Conservation (phyloP, 2,797 vertebrate species). For the Manis crassicaudata region DNA sequence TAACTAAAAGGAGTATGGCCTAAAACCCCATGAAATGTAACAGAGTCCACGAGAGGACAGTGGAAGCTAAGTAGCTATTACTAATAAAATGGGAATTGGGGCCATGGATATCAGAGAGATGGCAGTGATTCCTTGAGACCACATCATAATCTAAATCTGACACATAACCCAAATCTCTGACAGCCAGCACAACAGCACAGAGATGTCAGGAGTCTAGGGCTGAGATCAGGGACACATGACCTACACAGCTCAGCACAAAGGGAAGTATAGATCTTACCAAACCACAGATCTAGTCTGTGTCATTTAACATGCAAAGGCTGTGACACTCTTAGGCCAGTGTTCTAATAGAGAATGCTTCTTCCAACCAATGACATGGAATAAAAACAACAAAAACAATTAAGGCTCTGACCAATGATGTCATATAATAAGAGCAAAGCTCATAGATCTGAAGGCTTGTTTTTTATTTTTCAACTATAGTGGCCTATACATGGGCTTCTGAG, state of each 20-base stretch:
- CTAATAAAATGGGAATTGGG: neutral
- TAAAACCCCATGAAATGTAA: neutral
- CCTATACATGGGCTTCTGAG: neutral
- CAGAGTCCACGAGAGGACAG: neutral
- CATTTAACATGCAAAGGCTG: neutral
- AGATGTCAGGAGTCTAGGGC: neutral
- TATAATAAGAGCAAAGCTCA: neutral
- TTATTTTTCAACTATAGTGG: neutral
- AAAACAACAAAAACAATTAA: neutral
- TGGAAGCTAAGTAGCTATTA: neutral
- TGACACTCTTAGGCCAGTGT: neutral
- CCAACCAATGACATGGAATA: neutral
- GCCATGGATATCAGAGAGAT: neutral
- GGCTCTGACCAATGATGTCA: neutral
- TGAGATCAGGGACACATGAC: neutral
- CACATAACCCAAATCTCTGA: neutral
- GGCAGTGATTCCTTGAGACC: neutral
- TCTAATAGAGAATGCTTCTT: neutral
- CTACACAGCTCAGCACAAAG: neutral
- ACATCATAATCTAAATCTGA: neutral
- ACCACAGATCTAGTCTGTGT: neutral
- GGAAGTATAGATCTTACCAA: slow-evolving; percentile 9
- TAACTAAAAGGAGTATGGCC: neutral
- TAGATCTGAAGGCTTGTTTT: neutral
- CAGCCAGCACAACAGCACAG: neutral